Evolutionary conservation across 2,888 invertebrate species (phyloP).

Genomic region (Aelia acuminata): DNA sequence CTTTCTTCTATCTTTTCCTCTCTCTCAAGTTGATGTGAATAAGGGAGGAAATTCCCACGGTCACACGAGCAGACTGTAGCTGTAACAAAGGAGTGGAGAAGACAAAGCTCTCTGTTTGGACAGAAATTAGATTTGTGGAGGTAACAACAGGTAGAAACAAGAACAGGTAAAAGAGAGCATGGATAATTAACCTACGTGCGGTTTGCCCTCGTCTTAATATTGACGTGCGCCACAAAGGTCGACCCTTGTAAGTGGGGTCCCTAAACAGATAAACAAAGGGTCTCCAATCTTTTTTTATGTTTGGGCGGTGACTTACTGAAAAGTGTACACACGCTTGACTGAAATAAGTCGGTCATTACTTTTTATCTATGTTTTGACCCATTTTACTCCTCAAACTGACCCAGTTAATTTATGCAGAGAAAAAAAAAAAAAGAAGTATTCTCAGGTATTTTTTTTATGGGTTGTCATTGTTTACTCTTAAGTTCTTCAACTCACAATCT

Average conservation of each 20-base stretch:
- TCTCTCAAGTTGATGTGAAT: not conserved
- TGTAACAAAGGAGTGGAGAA: not conserved
- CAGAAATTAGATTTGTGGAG: constrained; percentile 26
- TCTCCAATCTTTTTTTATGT: not conserved
- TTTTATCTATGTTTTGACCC: constrained; percentile 20
- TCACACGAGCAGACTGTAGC: not conserved
- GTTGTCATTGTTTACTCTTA: too few relatives aligned
- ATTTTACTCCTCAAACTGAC: not conserved
- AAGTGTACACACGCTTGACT: not conserved
- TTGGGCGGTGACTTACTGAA: not conserved
- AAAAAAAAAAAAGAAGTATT: not conserved
- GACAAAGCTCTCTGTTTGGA: not conserved
- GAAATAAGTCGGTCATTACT: not conserved
- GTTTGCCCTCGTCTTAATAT: constrained; percentile 14
- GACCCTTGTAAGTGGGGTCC: constrained; percentile 5
- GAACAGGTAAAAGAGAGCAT: not conserved
- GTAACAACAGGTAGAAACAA: not conserved
- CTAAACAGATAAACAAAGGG: constrained; percentile 40
- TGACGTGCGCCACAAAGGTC: not conserved
- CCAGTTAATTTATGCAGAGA: not conserved
- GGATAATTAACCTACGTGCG: not conserved
- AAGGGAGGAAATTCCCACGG: not conserved
- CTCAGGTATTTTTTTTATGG: too few relatives aligned
- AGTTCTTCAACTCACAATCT: too few relatives aligned
- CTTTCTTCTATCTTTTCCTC: not conserved